Conservation (phyloP, 64 coral and sea anemone species). For the Pachyseris speciosa region DNA sequence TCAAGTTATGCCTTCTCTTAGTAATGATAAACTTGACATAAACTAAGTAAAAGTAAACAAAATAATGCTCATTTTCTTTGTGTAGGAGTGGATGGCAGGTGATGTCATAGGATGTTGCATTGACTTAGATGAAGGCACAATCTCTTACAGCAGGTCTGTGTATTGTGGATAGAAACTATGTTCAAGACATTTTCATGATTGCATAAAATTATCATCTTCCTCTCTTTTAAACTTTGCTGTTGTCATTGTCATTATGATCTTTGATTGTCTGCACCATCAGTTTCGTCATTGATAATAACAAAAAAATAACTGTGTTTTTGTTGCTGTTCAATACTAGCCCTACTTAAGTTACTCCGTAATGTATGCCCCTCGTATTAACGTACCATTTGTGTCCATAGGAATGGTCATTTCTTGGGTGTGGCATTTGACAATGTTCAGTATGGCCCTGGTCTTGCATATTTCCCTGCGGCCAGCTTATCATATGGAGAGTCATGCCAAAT, state of each 20-base stretch:
- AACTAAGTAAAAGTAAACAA: background rate
- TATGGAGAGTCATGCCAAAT: constrained; percentile 98
- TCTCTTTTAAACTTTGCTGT: background rate
- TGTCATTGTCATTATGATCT: background rate
- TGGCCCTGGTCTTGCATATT: constrained; percentile 91
- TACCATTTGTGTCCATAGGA: constrained; percentile 67
- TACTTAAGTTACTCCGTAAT: too few relatives aligned
- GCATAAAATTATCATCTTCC: background rate
- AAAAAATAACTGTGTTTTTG: background rate
- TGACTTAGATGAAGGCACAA: constrained; percentile 82
- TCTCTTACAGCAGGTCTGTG: constrained; percentile 80
- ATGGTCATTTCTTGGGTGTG: constrained; percentile 87
- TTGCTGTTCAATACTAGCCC: too few relatives aligned
- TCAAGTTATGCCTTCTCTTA: too few relatives aligned
- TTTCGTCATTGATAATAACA: too few relatives aligned
- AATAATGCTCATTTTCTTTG: background rate
- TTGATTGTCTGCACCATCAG: too few relatives aligned
- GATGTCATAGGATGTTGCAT: constrained; percentile 95
- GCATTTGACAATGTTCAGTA: constrained; percentile 91
- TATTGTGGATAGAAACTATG: background rate
- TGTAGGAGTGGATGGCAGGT: constrained; percentile 99
- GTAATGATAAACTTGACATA: too few relatives aligned
- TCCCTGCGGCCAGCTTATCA: constrained; percentile 94
- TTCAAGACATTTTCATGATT: background rate
- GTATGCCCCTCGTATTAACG: too few relatives aligned